Evolutionary conservation across 2,113 vertebrate genomes (phyloP).

Genomic region (Beaufortia kweichowensis): DNA sequence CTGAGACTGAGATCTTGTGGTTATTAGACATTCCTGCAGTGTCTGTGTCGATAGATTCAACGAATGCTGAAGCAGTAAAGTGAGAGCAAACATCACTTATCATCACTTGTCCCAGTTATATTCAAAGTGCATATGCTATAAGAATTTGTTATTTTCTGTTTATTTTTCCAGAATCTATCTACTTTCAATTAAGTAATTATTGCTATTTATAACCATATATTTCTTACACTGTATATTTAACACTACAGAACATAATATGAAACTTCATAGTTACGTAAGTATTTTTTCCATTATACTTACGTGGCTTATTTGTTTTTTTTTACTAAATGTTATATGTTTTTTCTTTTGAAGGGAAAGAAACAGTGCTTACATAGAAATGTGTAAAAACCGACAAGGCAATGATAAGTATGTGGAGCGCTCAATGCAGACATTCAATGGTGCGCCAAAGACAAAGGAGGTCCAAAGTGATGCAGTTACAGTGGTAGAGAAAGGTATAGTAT

Average conservation of each 20-base stretch:
- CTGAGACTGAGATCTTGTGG: slow-evolving; percentile 78
- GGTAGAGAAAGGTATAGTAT: slow-evolving; percentile 79
- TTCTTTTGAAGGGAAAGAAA: slow-evolving; percentile 74
- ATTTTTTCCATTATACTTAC: background rate
- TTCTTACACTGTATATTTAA: too few species aligned
- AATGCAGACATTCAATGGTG: slow-evolving; percentile 83
- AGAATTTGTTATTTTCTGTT: background rate
- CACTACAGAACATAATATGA: too few species aligned
- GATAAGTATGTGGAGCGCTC: slow-evolving; percentile 78
- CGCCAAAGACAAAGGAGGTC: slow-evolving; percentile 80
- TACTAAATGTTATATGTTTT: slow-evolving; percentile 6
- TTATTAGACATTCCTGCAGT: slow-evolving; percentile 76
- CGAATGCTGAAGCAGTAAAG: slow-evolving; percentile 73
- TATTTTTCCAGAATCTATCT: background rate
- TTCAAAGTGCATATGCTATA: background rate
- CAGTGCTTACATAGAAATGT: slow-evolving; percentile 71
- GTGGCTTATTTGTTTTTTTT: background rate
- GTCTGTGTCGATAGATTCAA: slow-evolving; percentile 73
- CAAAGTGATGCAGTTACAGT: slow-evolving; percentile 75
- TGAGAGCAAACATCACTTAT: slow-evolving; percentile 60
- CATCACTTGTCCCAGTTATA: background rate
- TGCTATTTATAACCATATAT: background rate
- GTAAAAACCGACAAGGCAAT: slow-evolving; percentile 72
- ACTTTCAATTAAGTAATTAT: background rate
- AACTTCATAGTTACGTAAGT: background rate